Evolutionary conservation across 2,113 vertebrate genomes (phyloP), one percentile per base, ranked within the genome.

Genomic region (Apeltes quadracus): DNA sequence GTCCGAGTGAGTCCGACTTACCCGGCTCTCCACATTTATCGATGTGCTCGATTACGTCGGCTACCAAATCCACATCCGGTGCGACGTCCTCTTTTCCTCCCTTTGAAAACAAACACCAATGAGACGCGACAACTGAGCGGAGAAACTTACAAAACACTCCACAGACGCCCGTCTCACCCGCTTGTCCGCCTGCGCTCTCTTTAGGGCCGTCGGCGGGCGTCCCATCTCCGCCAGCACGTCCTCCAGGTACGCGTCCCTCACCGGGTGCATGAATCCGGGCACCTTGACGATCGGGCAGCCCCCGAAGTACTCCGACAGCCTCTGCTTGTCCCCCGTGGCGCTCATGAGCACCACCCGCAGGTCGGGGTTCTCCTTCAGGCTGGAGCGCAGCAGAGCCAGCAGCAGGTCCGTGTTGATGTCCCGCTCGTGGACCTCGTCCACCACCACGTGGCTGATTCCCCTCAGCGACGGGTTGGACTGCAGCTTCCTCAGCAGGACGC

Each of bases 361-460:
- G 72, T 93, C 75, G 0, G 95, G 95, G 86, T 98, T 98, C 15
- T 93, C 83, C 3, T 91, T 82, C 75, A 97, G 90, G 66, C 94
- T 88, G 27, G 91, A 90, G 34, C 94, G 95, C 87, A 98, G 93
- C 82, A 98, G 92, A 25, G 96, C 97, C 63, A 99, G 94, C 82
- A 99, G 95, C 91, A 99, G 95, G 91, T 99, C 98, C 0, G 97
- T 98, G 94, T 98, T 97, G 51, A 99, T 93, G 1, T 98, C 97
- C 4, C 98, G 88, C 90, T 99, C 97, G 0, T 99, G 98, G 36
- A 99, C 97, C 90, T 99, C 98, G 0, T 99, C 98, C 43, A 99
- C 96, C 1, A 99, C 88, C 7, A 99, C 95, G 0, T 99, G 98
- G 89, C 96, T 98, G 81, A 99, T 92, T 0, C 98, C 97, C 86